A percentile compares a stretch with the other conserved stretches of the same genome.
phyloP scores from a whole-genome alignment of 2,113 vertebrate species.

The Parus major region DNA sequence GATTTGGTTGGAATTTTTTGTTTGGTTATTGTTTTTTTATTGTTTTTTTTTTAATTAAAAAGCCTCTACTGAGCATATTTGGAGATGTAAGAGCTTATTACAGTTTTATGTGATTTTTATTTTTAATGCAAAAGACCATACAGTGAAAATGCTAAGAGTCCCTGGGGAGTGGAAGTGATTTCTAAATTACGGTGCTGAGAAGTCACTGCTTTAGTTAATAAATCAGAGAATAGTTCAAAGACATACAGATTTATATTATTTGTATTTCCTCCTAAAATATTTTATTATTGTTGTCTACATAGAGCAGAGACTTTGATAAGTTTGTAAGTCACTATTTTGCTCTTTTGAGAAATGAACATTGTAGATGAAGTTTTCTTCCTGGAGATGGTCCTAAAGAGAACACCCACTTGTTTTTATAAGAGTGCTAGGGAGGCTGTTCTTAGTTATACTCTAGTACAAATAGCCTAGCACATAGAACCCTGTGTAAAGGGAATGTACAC shows the following conservation, averaged over 20 bases:
- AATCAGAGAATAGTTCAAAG: not conserved
- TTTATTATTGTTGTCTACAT: not conserved
- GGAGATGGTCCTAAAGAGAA: not conserved
- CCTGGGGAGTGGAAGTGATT: not conserved
- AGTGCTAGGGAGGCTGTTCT: not conserved
- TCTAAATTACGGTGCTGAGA: not conserved
- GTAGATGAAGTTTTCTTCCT: not conserved
- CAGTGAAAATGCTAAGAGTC: not conserved
- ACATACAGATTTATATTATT: not conserved
- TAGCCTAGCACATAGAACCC: not conserved
- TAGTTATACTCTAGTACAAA: not conserved
- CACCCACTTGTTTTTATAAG: not conserved
- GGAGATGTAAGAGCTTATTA: not conserved
- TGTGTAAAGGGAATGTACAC: not conserved
- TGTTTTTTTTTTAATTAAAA: not conserved
- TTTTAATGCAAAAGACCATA: not conserved
- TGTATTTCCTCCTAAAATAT: not conserved
- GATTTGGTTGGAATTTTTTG: not conserved
- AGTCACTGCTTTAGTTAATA: not conserved
- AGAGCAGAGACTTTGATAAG: not conserved
- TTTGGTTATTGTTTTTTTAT: not conserved
- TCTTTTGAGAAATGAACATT: not conserved
- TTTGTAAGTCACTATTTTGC: not conserved
- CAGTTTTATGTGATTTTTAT: not conserved
- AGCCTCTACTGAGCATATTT: not conserved